Percentiles rank a stretch among this genome's conserved stretches.
Conservation (phyloP, 2,113 vertebrate genomes). For the Lichenostomus cassidix region DNA sequence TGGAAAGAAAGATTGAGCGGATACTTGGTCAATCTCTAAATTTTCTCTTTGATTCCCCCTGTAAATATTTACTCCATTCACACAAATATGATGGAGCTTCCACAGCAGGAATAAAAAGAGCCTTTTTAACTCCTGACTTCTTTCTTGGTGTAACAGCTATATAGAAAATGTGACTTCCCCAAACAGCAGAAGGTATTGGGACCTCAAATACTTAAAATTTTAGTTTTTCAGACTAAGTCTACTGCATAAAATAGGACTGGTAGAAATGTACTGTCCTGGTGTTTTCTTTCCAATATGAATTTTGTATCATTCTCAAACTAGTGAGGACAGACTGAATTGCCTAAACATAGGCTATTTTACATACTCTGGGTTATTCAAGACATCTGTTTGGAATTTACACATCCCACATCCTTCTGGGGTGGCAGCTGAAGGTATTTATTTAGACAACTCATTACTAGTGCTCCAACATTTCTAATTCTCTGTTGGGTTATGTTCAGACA, state of each 20-base stretch:
- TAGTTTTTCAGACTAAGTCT: neutral
- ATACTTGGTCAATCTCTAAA: neutral
- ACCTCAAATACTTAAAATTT: neutral
- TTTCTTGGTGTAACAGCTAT: neutral
- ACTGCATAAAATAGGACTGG: neutral
- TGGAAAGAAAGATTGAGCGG: neutral
- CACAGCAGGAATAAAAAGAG: neutral
- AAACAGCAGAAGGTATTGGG: neutral
- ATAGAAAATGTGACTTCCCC: neutral
- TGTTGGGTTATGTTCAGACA: neutral
- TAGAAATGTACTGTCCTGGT: neutral
- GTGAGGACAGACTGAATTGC: neutral
- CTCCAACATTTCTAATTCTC: neutral
- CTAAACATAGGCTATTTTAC: neutral
- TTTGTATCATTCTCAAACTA: neutral
- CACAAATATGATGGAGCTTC: neutral
- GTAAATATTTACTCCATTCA: neutral
- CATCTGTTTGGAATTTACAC: conserved; percentile 9
- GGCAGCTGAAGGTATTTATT: conserved; percentile 13
- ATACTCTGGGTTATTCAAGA: neutral
- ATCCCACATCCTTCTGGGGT: neutral
- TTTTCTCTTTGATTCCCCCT: neutral
- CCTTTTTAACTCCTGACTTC: neutral
- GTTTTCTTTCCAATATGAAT: neutral
- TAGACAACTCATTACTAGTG: neutral